A percentile compares a stretch with the other conserved stretches of the same genome.
These are phyloP conservation scores for Haliclona indistincta DNA, from an alignment of 37 sponge, comb jelly and placozoan species.

Conservation along the genomic window DNA sequence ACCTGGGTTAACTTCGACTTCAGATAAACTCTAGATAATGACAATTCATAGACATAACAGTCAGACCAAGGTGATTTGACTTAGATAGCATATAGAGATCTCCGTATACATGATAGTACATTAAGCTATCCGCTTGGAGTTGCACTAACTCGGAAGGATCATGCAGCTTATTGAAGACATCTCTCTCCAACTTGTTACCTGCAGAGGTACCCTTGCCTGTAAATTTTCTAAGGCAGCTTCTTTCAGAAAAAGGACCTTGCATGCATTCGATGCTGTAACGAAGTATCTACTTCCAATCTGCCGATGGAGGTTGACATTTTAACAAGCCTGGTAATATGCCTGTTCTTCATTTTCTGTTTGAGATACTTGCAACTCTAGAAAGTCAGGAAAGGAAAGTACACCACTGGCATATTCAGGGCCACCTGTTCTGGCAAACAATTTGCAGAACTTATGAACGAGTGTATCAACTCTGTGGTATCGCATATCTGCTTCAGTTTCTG, in stretches of 20 bases:
- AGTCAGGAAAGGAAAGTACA: constrained; percentile 39
- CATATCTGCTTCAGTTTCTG: not conserved
- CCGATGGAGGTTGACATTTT: constrained; percentile 20
- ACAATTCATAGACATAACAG: constrained; percentile 31
- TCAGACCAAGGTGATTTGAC: constrained; percentile 28
- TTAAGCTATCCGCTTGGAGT: constrained; percentile 30
- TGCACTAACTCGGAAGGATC: constrained; percentile 18
- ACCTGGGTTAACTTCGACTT: too few species aligned
- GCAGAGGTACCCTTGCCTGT: not conserved
- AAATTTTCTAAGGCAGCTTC: constrained; percentile 21
- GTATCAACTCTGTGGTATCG: constrained; percentile 28
- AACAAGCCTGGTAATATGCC: constrained; percentile 19
- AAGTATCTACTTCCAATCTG: constrained; percentile 52
- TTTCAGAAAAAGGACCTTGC: constrained; percentile 31
- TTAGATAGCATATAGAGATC: constrained; percentile 51
- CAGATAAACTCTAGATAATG: constrained; percentile 42
- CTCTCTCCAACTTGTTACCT: constrained; percentile 41
- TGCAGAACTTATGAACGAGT: constrained; percentile 53
- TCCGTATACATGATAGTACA: constrained; percentile 40
- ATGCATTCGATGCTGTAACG: constrained; percentile 44
- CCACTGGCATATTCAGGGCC: constrained; percentile 45
- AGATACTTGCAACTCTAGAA: constrained; percentile 22
- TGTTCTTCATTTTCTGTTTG: not conserved
- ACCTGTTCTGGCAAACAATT: constrained; percentile 36
- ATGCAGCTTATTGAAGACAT: constrained; percentile 28